phyloP scores from a whole-genome alignment of 2,888 invertebrate species.

The Alentia gelatinosa region DNA sequence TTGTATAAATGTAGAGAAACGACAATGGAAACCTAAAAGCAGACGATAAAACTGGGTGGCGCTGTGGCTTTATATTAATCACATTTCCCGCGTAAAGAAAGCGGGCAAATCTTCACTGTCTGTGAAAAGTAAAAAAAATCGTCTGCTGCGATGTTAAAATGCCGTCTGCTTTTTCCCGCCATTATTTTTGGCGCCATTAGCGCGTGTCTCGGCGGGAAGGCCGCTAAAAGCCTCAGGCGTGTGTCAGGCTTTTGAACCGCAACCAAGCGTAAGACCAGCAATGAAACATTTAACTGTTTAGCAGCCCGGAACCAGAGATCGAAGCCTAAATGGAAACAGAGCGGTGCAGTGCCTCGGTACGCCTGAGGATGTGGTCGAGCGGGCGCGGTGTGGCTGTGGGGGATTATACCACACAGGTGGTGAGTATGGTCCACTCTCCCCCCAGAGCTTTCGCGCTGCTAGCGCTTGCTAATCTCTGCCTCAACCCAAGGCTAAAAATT shows the following conservation, averaged over 20 bases:
- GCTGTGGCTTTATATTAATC: too few species aligned
- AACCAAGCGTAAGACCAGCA: background rate
- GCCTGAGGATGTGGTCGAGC: too few species aligned
- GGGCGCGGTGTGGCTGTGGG: background rate
- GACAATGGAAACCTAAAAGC: too few species aligned
- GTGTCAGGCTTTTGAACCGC: background rate
- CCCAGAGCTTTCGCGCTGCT: background rate
- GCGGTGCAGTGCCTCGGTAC: too few species aligned
- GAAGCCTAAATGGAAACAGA: too few species aligned
- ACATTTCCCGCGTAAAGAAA: too few species aligned
- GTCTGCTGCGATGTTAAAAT: background rate
- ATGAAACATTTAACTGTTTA: slow-evolving; percentile 26
- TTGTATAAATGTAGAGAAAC: too few species aligned
- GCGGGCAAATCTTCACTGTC: background rate
- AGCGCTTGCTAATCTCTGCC: too few species aligned
- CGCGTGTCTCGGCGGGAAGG: background rate
- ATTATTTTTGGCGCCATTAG: background rate
- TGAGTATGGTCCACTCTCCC: background rate
- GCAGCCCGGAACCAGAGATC: background rate
- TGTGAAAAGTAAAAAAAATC: background rate
- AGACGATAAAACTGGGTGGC: too few species aligned
- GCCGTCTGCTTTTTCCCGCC: background rate
- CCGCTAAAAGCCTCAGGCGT: background rate
- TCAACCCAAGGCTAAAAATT: too few species aligned
- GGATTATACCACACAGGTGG: background rate